Evolutionary conservation across 2,888 invertebrate species (phyloP).

Genomic region (Euzetes globulus): DNA sequence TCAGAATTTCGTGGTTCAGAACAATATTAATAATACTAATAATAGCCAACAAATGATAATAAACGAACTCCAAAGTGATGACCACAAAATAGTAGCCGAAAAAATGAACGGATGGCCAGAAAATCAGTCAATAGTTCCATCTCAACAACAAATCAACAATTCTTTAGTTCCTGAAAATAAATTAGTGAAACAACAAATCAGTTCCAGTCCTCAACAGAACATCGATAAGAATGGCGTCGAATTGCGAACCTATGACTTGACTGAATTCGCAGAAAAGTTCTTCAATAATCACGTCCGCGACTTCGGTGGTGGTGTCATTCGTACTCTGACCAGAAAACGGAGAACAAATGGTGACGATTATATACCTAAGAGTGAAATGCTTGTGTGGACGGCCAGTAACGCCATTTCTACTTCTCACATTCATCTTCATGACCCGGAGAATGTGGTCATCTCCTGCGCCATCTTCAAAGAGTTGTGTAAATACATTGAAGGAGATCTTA

Average conservation of each 20-base stretch:
- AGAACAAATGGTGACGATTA: conserved; percentile 44
- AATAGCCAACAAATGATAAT: not conserved
- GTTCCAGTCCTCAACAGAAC: not conserved
- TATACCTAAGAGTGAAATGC: conserved; percentile 85
- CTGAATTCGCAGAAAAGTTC: conserved; percentile 86
- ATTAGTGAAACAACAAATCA: not conserved
- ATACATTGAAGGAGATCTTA: conserved; percentile 79
- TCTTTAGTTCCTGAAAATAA: not conserved
- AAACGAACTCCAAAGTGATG: not conserved
- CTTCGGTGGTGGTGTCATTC: conserved; percentile 44
- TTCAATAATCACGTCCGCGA: conserved; percentile 67
- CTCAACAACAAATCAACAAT: conserved; percentile 50
- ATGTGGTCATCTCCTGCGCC: conserved; percentile 76
- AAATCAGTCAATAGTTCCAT: conserved; percentile 65
- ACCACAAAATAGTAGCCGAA: conserved; percentile 47
- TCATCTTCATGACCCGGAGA: conserved; percentile 89
- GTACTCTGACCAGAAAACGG: conserved; percentile 43
- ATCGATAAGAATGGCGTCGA: conserved; percentile 17
- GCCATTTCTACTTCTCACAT: conserved; percentile 87
- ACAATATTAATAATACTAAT: conserved; percentile 32
- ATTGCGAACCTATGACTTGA: conserved; percentile 60
- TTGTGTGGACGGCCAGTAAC: conserved; percentile 75
- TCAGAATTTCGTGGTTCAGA: conserved; percentile 28
- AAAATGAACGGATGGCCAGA: conserved; percentile 78
- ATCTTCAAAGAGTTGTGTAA: conserved; percentile 64